Base-by-base conservation (phyloP, 2,888 invertebrate species). In the Tenthredo livida region DNA sequence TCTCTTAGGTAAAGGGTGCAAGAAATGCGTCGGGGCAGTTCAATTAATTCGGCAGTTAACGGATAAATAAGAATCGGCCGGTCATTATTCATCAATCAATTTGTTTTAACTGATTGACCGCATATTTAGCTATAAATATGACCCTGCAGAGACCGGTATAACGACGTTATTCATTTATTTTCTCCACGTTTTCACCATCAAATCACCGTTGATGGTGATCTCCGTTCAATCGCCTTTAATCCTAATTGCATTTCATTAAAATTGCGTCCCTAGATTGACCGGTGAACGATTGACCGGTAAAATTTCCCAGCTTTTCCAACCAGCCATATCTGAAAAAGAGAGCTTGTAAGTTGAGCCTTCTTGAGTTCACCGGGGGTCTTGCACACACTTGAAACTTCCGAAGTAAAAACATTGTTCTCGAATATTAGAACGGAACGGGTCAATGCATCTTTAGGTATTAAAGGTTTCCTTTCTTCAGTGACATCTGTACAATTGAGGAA, bases 61-160 rank as follows among this genome's bases (percentile, higher is more conserved):
- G 70, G 50, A 70, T n/a, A 67, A 50, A 43, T 29, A 9, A 25
- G 47, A 67, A 47, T 83, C 67, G 5, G 6, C 29, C 67, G 47
- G 70, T 83, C 47, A 47, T 83, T 83, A 83, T 83, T 83, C 83
- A 29, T 67, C 67, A 3, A 67, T 65, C 65, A 83, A 83, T 83
- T 83, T 50, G 33, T 83, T 67, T 83, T 40, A 47, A 83, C 65
- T 43, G 29, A 70, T 67, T 70, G 83, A 83, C 70, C 65, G 83
- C 47, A 80, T 65, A 77, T 77, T 77, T 7, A 17, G 67, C 15
- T 77, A 47, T 47, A 10, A 73, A 43, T 70, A 40, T 10, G 33
- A 77, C 50, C 7, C 29, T 77, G 7, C 10, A 21, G 77, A 47
- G 21, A 73, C 10, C 73, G 77, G 54, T 73, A 43, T 77, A 77